Percentiles rank a stretch among this genome's conserved stretches.
Conservation (phyloP, 2,797 vertebrate species). For the Geotria australis region DNA sequence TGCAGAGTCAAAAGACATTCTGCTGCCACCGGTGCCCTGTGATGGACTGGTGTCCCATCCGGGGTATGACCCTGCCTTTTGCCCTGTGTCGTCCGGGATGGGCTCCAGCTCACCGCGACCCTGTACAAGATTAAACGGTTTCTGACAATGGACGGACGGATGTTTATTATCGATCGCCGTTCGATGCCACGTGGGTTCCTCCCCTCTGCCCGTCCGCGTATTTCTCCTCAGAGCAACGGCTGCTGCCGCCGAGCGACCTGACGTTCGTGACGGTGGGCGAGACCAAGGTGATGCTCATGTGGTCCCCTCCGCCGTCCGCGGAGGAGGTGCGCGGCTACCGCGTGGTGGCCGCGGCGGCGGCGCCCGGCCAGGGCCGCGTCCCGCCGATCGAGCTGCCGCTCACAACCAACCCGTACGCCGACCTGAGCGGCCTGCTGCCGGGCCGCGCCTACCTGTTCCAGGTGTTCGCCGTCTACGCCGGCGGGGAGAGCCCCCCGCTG, state of each 20-base stretch:
- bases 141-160: too few species aligned
- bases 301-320: slow-evolving; percentile 19
- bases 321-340: slow-evolving; percentile 35
- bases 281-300: slow-evolving; percentile 51
- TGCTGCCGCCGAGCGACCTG: slow-evolving; percentile 30
- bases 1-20: too few species aligned
- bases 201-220: too few species aligned
- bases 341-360: slow-evolving; percentile 8
- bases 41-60: too few species aligned
- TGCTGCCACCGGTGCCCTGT: too few species aligned
- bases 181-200: too few species aligned
- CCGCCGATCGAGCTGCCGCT: slow-evolving; percentile 26
- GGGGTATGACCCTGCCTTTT: too few species aligned
- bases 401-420: slow-evolving; percentile 32
- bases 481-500: slow-evolving; percentile 45
- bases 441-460: slow-evolving; percentile 59
- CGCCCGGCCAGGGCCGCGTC: slow-evolving; percentile 5
- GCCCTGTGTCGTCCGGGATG: too few species aligned
- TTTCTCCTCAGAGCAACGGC: slow-evolving; percentile 12
- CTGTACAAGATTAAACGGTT: too few species aligned
- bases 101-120: too few species aligned
- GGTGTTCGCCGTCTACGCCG: slow-evolving; percentile 26
- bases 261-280: slow-evolving; percentile 63
- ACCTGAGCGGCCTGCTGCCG: slow-evolving; percentile 32
- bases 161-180: too few species aligned